Conservation (phyloP, 2,888 invertebrate species). For the Nematopogon swammerdamellus region DNA sequence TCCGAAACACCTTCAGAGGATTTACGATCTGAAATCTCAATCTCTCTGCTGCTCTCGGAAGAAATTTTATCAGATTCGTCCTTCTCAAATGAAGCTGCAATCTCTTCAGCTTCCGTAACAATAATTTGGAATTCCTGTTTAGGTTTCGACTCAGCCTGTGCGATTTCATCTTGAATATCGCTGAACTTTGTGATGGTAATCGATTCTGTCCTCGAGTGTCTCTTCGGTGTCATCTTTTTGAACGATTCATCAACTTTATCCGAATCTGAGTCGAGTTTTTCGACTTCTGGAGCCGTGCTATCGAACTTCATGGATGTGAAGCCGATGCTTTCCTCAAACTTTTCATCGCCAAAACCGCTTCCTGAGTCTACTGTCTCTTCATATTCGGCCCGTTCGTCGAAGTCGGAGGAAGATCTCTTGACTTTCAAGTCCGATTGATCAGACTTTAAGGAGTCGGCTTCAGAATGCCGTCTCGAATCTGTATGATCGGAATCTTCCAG, state of each 20-base stretch:
- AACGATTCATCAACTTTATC: conserved; percentile 41
- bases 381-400: conserved; percentile 49
- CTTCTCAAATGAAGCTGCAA: conserved; percentile 39
- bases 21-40: conserved; percentile 48
- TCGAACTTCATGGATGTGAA: conserved; percentile 42
- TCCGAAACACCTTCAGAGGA: conserved; percentile 52
- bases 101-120: conserved; percentile 48
- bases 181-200: conserved; percentile 41
- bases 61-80: conserved; percentile 54
- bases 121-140: conserved; percentile 47
- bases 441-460: conserved; percentile 50
- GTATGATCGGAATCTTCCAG: conserved; percentile 51
- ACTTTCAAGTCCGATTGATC: conserved; percentile 48
- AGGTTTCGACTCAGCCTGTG: conserved; percentile 18
- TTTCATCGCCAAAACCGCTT: conserved; percentile 50
- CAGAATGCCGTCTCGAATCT: conserved; percentile 48
- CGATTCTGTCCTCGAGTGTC: conserved; percentile 47
- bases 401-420: conserved; percentile 48
- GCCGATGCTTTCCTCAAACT: conserved; percentile 46
- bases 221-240: conserved; percentile 44
- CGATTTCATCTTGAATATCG: conserved; percentile 33
- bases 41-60: conserved; percentile 48
- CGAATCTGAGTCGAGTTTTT: conserved; percentile 18
- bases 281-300: conserved; percentile 8
- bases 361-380: conserved; percentile 47